Conservation (phyloP, 1,140 invertebrate species). For the Drosophila bocki region DNA sequence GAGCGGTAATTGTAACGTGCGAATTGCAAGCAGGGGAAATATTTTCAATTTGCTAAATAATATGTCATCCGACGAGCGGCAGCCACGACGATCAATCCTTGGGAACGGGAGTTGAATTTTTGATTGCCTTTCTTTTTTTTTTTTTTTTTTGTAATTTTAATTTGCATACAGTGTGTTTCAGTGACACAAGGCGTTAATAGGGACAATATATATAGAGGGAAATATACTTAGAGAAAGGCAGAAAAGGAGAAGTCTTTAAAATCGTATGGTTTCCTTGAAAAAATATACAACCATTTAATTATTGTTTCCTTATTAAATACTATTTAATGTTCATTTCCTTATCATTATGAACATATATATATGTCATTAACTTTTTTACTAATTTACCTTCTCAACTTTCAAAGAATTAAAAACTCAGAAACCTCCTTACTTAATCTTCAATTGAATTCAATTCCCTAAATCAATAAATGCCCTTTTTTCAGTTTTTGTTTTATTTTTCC, state of each 20-base stretch:
- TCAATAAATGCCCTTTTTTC: conserved; percentile 1
- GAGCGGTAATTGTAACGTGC: conserved; percentile 75
- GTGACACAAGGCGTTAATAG: conserved; percentile 6
- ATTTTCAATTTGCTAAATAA: conserved; percentile 79
- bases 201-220: neutral
- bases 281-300: too few species aligned
- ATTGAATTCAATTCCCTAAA: conserved; percentile 15
- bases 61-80: conserved; percentile 72
- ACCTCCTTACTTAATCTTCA: neutral
- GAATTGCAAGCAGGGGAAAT: conserved; percentile 63
- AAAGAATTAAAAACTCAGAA: too few species aligned
- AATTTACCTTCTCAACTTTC: neutral
- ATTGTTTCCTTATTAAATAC: neutral
- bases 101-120: conserved; percentile 77
- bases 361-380: too few species aligned
- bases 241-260: neutral
- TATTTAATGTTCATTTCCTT: neutral
- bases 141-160: conserved; percentile 45
- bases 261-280: neutral
- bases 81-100: conserved; percentile 71
- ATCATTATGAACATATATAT: too few species aligned
- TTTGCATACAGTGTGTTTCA: conserved; percentile 50
- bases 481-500: neutral
- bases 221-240: neutral
- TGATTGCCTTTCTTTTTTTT: conserved; percentile 67